These are phyloP conservation scores for Apodemia duryi DNA, from an alignment of 2,888 invertebrate genomes.

Conservation along the genomic window DNA sequence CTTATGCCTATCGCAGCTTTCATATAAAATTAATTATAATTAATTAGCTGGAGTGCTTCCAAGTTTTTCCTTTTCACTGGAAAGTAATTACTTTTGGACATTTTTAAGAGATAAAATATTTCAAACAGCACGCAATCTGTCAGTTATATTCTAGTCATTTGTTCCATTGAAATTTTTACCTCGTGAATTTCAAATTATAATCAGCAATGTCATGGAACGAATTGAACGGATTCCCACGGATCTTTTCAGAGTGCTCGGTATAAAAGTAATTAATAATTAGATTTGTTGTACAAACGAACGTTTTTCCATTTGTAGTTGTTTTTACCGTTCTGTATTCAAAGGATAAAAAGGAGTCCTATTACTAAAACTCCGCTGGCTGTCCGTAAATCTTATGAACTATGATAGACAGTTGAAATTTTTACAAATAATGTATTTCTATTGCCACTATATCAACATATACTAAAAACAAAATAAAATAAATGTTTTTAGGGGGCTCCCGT, in stretches of 20 bases:
- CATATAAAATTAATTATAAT: slow-evolving; percentile 11
- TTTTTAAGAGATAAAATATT: slow-evolving; percentile 1
- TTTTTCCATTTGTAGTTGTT: no score
- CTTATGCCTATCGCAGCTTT: slow-evolving; percentile 5
- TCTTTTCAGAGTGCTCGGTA: background rate
- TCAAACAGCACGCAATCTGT: slow-evolving; percentile 8
- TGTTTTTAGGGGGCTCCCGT: no score
- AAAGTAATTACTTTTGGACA: slow-evolving; percentile 12
- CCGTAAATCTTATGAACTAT: no score
- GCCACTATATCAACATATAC: no score
- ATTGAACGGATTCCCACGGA: slow-evolving; percentile 1
- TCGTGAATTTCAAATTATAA: background rate
- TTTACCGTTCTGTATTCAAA: no score
- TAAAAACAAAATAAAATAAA: no score
- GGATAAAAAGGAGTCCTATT: no score
- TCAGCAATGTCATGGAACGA: background rate
- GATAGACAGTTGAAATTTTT: no score
- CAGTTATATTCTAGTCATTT: slow-evolving; percentile 6
- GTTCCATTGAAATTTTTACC: slow-evolving; percentile 3
- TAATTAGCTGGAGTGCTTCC: slow-evolving; percentile 11
- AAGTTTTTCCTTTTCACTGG: slow-evolving; percentile 6
- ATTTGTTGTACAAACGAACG: background rate
- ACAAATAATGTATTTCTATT: no score
- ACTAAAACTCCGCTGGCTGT: no score
- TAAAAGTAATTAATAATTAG: slow-evolving; percentile 9